Percentiles rank a stretch among this genome's conserved stretches.
These are phyloP conservation scores for Eupithecia tripunctaria DNA, from an alignment of 2,888 invertebrate species.

Conservation along the genomic window DNA sequence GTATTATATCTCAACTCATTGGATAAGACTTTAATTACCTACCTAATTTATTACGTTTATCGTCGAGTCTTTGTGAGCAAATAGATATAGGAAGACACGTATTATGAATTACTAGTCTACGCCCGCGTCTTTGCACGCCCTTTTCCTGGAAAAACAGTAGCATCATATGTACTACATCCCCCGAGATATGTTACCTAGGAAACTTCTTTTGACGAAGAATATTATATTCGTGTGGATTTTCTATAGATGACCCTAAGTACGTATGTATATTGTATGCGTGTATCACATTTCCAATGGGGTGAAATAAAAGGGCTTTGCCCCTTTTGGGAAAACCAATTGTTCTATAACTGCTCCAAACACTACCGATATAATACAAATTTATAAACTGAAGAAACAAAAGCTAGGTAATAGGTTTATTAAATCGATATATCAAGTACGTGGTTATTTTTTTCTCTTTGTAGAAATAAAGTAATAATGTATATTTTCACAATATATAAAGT, in stretches of 20 bases:
- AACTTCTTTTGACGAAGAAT: no score
- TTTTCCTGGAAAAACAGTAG: background rate
- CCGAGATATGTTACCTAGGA: no score
- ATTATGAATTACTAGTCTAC: background rate
- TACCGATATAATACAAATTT: background rate
- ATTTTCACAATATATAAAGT: no score
- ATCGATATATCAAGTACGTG: background rate
- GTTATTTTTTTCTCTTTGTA: background rate
- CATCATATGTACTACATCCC: no score
- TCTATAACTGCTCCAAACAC: background rate
- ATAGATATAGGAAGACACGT: background rate
- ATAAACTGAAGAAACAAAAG: background rate
- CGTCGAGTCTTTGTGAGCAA: background rate
- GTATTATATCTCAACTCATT: constrained; percentile 53
- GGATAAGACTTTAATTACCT: constrained; percentile 53
- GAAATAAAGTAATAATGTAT: no score
- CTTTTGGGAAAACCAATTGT: background rate
- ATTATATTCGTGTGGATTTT: no score
- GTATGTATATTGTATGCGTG: no score
- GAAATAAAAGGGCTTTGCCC: background rate
- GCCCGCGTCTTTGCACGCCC: background rate
- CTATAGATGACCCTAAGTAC: no score
- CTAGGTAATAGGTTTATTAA: background rate
- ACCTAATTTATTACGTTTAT: constrained; percentile 44
- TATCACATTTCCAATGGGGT: background rate